phyloP scores from a whole-genome alignment of 2,888 invertebrate genomes.

The Caenorhabditis sinica region DNA sequence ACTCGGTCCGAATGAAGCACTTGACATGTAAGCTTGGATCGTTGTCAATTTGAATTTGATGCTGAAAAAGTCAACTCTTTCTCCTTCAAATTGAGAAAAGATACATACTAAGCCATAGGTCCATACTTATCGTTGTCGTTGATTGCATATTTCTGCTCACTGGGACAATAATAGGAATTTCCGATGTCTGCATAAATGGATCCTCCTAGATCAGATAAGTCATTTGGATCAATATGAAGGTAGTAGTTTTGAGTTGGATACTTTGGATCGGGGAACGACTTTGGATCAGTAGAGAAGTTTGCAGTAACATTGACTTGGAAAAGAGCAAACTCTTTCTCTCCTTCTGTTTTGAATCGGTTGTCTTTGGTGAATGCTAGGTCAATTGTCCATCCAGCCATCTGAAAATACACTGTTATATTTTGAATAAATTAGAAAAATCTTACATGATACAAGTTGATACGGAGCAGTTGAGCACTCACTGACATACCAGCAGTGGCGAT shows the following conservation, averaged over 20 bases:
- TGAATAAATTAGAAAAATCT: background rate
- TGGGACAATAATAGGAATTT: slow-evolving; percentile 70
- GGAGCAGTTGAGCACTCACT: slow-evolving; percentile 41
- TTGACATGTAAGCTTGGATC: slow-evolving; percentile 68
- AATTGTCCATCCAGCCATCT: slow-evolving; percentile 63
- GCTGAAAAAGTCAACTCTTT: slow-evolving; percentile 52
- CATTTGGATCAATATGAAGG: slow-evolving; percentile 49
- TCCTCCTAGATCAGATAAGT: slow-evolving; percentile 46
- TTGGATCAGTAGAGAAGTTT: slow-evolving; percentile 64
- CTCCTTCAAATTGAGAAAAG: background rate
- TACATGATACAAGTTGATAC: slow-evolving; percentile 58
- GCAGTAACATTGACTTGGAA: slow-evolving; percentile 71
- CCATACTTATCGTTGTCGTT: slow-evolving; percentile 66
- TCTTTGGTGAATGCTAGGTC: slow-evolving; percentile 65
- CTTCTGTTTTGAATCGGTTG: slow-evolving; percentile 61
- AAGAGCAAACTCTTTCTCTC: slow-evolving; percentile 60
- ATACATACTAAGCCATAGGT: slow-evolving; percentile 67
- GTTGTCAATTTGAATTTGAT: slow-evolving; percentile 65
- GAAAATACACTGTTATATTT: background rate
- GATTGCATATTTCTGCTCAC: slow-evolving; percentile 71
- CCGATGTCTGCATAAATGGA: slow-evolving; percentile 61
- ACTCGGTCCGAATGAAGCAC: slow-evolving; percentile 61
- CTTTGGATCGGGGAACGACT: slow-evolving; percentile 65
- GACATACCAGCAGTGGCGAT: slow-evolving; percentile 36
- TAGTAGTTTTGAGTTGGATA: slow-evolving; percentile 53